These are phyloP conservation scores for Drosophila sp. DNA, from an alignment of 1,140 invertebrate genomes.

Conservation along the genomic window DNA sequence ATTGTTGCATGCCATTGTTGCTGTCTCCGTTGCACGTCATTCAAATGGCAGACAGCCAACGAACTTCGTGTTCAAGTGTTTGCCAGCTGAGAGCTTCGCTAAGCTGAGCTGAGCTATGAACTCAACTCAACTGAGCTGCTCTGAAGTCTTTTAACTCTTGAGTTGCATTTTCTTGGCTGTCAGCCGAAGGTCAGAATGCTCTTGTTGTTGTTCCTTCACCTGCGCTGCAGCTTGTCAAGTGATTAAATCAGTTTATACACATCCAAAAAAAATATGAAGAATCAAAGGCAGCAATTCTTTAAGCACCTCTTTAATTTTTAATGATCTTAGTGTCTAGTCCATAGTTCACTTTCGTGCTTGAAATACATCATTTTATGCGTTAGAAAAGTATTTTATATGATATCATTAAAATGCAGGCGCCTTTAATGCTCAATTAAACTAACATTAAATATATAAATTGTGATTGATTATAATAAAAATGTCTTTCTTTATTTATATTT, in stretches of 20 bases:
- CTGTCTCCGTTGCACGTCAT: constrained; percentile 67
- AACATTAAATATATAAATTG: no score
- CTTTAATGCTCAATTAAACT: background rate
- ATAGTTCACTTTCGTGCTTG: no score
- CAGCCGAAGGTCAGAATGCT: constrained; percentile 67
- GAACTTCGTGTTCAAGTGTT: constrained; percentile 72
- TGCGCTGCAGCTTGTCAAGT: constrained; percentile 47
- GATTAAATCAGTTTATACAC: constrained; percentile 35
- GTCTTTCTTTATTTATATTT: no score
- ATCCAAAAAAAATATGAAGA: background rate
- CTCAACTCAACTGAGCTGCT: constrained; percentile 6
- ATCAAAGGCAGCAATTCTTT: no score
- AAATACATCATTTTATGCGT: no score
- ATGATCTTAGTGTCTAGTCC: no score
- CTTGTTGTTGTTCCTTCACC: constrained; percentile 38
- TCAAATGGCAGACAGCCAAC: constrained; percentile 77
- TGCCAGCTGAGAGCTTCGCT: constrained; percentile 28
- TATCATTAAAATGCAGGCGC: no score
- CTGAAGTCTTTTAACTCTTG: constrained; percentile 35
- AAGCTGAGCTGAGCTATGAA: constrained; percentile 6
- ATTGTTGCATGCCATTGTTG: constrained; percentile 33
- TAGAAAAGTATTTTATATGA: no score
- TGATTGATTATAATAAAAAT: no score
- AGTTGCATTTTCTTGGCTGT: constrained; percentile 61
- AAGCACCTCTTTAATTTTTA: no score